Conservation (phyloP, 2,888 invertebrate genomes). For the Metalampra italica region DNA sequence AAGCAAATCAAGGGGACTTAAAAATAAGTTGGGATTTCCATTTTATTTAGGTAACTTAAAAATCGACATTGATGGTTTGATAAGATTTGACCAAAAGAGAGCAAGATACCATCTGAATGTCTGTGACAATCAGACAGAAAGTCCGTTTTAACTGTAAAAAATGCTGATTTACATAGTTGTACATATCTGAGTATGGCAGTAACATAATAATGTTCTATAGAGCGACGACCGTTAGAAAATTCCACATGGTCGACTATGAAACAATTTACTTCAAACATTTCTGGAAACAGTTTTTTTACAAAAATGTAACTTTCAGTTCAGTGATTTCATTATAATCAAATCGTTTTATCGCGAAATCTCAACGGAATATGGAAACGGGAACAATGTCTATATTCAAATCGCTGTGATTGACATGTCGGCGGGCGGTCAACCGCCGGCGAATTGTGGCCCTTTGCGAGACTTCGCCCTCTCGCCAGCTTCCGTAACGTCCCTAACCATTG, state of each 20-base stretch:
- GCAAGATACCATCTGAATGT: constrained; percentile 4
- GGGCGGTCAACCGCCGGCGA: constrained; percentile 57
- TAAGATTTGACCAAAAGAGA: constrained; percentile 4
- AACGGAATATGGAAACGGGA: constrained; percentile 60
- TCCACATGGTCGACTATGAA: constrained; percentile 53
- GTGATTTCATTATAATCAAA: constrained; percentile 58
- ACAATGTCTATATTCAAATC: constrained; percentile 70
- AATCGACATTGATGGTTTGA: neutral
- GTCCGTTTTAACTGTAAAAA: constrained; percentile 2
- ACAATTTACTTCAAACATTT: constrained; percentile 33
- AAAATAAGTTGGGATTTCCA: neutral
- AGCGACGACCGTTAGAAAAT: constrained; percentile 60
- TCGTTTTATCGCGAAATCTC: constrained; percentile 66
- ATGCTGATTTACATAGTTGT: neutral
- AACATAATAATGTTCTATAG: constrained; percentile 28
- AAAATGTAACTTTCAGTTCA: constrained; percentile 60
- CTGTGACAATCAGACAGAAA: constrained; percentile 3
- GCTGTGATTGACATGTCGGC: constrained; percentile 73
- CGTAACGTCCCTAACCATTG: constrained; percentile 51
- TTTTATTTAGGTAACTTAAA: neutral
- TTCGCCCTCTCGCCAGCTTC: constrained; percentile 43
- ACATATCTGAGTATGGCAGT: neutral
- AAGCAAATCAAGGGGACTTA: too few species aligned
- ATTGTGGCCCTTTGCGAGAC: constrained; percentile 28
- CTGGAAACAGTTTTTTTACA: constrained; percentile 43